Evolutionary conservation across 2,888 invertebrate species (phyloP), one percentile per base, ranked within the genome.

Genomic region (Drosophila trichaetosa): DNA sequence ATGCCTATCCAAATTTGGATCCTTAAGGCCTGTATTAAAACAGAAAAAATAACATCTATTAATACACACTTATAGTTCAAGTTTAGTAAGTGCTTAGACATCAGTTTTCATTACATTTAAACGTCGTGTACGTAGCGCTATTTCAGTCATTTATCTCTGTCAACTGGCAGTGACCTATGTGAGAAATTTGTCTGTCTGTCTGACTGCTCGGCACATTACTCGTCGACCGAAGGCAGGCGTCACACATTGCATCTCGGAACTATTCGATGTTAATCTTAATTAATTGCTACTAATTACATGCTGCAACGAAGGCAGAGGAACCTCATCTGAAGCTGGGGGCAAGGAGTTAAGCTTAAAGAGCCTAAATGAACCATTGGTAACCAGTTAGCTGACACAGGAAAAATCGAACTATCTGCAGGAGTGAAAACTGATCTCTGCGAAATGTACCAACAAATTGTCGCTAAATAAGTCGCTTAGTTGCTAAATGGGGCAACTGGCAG

Each of bases 211-310:
- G 29, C 65, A 70, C 64, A 58, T 65, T 49, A 49, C 48, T 53
- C 27, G 52, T 7, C 13, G 33, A 38, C 27, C 51, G 40, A 52
- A 40, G 18, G 13, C 61, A 18, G 33, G 33, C 42, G 34, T 21
- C 63, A 40, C 58, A 64, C 33, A 46, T 63, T 62, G 68, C 57
- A 60, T 18, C 68, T 52, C 33, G 57, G 51, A 82, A 69, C 90
- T 91, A 91, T 91, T 92, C 91, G 90, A 90, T 90, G 91, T 91
- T 92, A 91, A 92, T 91, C 91, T 90, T 90, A 92, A 92, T 92
- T 91, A 92, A 92, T 92, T 91, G 90, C 88, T 77, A 90, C 90
- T 92, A 92, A 92, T 92, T 92, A 91, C 92, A 68, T 21, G 16
- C 65, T 70, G 36, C 59, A 61, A 54, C 31, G 5, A 11, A 53